phyloP scores from a whole-genome alignment of 2,113 vertebrate genomes.

The Phylloscopus trochiloides region DNA sequence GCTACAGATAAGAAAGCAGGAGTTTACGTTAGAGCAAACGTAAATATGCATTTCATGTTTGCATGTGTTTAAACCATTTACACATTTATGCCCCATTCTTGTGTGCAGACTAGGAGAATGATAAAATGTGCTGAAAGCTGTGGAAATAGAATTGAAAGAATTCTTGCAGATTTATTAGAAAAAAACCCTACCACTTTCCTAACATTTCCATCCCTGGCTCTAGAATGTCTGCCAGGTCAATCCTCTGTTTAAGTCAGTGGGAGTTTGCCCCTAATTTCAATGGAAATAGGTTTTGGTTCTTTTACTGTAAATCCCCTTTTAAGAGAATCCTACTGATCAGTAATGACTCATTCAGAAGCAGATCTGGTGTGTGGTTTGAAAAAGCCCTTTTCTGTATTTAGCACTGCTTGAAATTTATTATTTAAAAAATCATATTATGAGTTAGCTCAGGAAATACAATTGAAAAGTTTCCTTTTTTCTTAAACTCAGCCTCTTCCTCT shows the following conservation, averaged over 20 bases:
- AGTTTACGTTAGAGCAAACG: not conserved
- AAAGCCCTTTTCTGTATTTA: conserved; percentile 48
- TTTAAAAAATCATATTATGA: not conserved
- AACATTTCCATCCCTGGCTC: not conserved
- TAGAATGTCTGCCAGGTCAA: not conserved
- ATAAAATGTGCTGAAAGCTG: not conserved
- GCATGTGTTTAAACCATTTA: not conserved
- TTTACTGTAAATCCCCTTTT: conserved; percentile 27
- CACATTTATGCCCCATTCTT: not conserved
- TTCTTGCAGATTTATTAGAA: not conserved
- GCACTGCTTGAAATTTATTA: conserved; percentile 4
- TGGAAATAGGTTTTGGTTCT: conserved; percentile 26
- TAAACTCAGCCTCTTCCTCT: conserved; percentile 15
- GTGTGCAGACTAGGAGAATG: not conserved
- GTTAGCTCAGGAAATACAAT: conserved; percentile 54
- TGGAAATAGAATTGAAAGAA: conserved; percentile 8
- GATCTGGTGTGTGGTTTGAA: conserved; percentile 25
- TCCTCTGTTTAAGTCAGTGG: not conserved
- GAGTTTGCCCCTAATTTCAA: not conserved
- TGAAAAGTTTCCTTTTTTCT: conserved; percentile 39
- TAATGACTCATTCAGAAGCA: conserved; percentile 56
- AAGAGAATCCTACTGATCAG: conserved; percentile 53
- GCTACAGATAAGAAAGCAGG: not conserved
- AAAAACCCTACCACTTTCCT: not conserved
- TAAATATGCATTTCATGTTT: not conserved